A percentile compares a stretch with the other conserved stretches of the same genome.
phyloP scores from a whole-genome alignment of 2,113 vertebrate genomes.

The Galeopterus variegatus region DNA sequence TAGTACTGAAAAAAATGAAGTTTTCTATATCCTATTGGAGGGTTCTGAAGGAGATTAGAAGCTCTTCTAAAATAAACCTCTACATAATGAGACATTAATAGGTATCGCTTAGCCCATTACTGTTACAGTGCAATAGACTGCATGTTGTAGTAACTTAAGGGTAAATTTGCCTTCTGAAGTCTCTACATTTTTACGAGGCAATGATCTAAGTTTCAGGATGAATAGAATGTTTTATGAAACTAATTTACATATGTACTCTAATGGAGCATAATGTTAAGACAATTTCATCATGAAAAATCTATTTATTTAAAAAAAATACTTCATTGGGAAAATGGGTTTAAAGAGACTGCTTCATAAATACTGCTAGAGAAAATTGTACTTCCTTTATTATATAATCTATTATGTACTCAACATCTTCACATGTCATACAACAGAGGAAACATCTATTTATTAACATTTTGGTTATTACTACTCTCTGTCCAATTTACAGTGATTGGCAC shows the following conservation, averaged over 20 bases:
- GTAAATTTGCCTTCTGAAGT: background rate
- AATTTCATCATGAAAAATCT: conserved; percentile 51
- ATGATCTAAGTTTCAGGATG: conserved; percentile 9
- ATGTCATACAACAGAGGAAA: background rate
- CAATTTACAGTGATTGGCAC: background rate
- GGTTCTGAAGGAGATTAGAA: background rate
- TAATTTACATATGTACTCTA: conserved; percentile 28
- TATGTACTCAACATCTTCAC: background rate
- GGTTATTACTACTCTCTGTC: background rate
- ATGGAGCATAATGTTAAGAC: background rate
- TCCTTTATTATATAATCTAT: background rate
- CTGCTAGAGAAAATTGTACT: background rate
- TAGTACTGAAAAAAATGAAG: background rate
- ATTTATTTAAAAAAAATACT: conserved; percentile 56
- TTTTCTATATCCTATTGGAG: background rate
- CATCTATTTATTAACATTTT: background rate
- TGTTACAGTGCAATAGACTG: background rate
- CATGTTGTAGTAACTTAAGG: background rate
- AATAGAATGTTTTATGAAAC: background rate
- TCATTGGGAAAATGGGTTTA: conserved; percentile 13
- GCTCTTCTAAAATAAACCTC: background rate
- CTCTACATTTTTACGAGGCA: background rate
- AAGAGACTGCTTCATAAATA: background rate
- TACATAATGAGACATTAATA: background rate
- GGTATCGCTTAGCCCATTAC: background rate